These are phyloP conservation scores for Meteorus cinctellus DNA, from an alignment of 2,888 invertebrate genomes.

Conservation along the genomic window DNA sequence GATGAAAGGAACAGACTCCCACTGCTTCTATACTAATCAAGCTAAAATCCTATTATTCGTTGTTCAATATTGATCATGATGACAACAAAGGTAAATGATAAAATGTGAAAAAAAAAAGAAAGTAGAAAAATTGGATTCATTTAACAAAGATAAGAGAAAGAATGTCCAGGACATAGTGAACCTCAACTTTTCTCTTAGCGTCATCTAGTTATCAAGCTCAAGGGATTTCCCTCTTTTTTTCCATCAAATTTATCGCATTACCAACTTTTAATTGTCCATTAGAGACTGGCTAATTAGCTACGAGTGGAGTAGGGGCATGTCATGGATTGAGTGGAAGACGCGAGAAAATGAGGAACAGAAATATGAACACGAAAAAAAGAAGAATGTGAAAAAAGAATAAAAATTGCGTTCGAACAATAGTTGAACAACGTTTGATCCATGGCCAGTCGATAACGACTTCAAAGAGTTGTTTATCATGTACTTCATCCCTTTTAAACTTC, in stretches of 20 bases:
- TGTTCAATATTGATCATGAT: not conserved
- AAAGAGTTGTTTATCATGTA: not conserved
- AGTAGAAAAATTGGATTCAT: slow-evolving; percentile 27
- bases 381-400: not conserved
- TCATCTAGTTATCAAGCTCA: slow-evolving; percentile 49
- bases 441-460: not conserved
- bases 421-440: not conserved
- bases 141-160: slow-evolving; percentile 21
- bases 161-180: slow-evolving; percentile 19
- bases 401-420: not conserved
- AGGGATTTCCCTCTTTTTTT: slow-evolving; percentile 44
- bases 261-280: slow-evolving; percentile 63
- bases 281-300: slow-evolving; percentile 55
- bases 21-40: not conserved
- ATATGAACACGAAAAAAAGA: slow-evolving; percentile 3
- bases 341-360: slow-evolving; percentile 21
- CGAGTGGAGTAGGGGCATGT: slow-evolving; percentile 25
- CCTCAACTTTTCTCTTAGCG: slow-evolving; percentile 50
- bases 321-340: slow-evolving; percentile 20
- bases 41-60: not conserved
- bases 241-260: slow-evolving; percentile 61
- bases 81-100: not conserved
- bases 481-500: not conserved
- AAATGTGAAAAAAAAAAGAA: not conserved
- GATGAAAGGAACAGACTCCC: not conserved